Conservation (phyloP, 2,797 vertebrate genomes). For the Chaunax sp. region DNA sequence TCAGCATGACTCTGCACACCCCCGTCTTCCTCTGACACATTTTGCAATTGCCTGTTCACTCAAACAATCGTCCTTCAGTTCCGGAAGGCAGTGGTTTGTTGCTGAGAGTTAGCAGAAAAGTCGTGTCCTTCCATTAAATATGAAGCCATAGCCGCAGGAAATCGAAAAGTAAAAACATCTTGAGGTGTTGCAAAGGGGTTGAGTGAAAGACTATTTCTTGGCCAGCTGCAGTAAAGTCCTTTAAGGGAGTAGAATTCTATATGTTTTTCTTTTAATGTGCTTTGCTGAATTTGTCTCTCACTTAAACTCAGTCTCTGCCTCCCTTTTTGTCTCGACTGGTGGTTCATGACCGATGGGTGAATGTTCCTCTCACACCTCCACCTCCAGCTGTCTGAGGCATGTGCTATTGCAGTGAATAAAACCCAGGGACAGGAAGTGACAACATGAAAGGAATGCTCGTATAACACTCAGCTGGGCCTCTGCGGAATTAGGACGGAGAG, state of each 20-base stretch:
- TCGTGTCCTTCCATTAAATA: no score
- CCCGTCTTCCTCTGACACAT: neutral
- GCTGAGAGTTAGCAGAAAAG: no score
- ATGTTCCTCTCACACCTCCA: constrained; percentile 40
- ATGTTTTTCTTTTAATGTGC: neutral
- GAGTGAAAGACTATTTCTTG: no score
- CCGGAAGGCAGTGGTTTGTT: neutral
- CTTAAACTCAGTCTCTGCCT: neutral
- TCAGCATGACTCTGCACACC: neutral
- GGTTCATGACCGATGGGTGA: constrained; percentile 46
- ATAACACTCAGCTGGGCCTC: constrained; percentile 46
- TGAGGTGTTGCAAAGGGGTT: neutral
- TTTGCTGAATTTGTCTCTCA: neutral
- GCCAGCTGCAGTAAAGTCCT: neutral
- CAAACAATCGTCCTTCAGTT: constrained; percentile 14
- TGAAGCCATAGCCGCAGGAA: neutral
- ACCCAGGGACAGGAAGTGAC: constrained; percentile 67
- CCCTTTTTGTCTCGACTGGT: constrained; percentile 1
- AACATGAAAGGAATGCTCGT: constrained; percentile 61
- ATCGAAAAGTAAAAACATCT: neutral
- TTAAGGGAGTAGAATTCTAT: neutral
- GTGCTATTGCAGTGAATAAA: constrained; percentile 59
- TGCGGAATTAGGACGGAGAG: constrained; percentile 18
- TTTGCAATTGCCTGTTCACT: constrained; percentile 32
- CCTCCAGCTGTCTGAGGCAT: constrained; percentile 62